Percentiles rank a stretch among this genome's conserved stretches.
phyloP scores from a whole-genome alignment of 2,888 invertebrate species.

The Rhabditophanes sp. region DNA sequence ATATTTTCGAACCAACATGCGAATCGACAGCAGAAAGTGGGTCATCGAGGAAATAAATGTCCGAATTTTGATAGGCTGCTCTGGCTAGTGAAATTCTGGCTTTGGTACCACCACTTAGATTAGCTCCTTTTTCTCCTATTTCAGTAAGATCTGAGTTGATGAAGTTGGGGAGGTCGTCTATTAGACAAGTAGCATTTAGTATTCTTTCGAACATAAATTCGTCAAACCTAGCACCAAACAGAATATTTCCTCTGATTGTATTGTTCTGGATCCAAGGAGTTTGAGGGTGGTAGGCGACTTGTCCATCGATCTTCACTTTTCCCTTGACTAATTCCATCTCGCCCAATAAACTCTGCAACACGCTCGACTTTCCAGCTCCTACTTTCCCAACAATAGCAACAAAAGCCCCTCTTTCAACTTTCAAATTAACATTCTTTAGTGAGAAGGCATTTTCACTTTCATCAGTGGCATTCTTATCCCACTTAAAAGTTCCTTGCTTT shows the following conservation, averaged over 20 bases:
- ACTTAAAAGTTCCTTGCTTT: not conserved
- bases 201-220: constrained; percentile 38
- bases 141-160: constrained; percentile 35
- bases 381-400: constrained; percentile 40
- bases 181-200: constrained; percentile 32
- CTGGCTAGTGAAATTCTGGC: constrained; percentile 71
- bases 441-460: no score
- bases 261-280: constrained; percentile 98
- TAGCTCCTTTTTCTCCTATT: constrained; percentile 43
- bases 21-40: constrained; percentile 85
- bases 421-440: constrained; percentile 53
- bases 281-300: constrained; percentile 71
- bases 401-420: constrained; percentile 22
- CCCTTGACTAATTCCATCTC: constrained; percentile 53
- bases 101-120: constrained; percentile 41
- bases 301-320: constrained; percentile 45
- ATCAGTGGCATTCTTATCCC: no score
- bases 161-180: constrained; percentile 28
- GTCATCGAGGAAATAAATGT: constrained; percentile 83
- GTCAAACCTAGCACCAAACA: constrained; percentile 53
- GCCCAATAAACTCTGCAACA: constrained; percentile 57
- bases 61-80: constrained; percentile 73
- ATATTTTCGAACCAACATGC: constrained; percentile 85
- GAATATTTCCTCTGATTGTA: constrained; percentile 75
- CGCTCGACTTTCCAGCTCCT: constrained; percentile 43